These are phyloP conservation scores for Otocyon megalotis DNA, from an alignment of 2,113 vertebrate species.

Conservation along the genomic window DNA sequence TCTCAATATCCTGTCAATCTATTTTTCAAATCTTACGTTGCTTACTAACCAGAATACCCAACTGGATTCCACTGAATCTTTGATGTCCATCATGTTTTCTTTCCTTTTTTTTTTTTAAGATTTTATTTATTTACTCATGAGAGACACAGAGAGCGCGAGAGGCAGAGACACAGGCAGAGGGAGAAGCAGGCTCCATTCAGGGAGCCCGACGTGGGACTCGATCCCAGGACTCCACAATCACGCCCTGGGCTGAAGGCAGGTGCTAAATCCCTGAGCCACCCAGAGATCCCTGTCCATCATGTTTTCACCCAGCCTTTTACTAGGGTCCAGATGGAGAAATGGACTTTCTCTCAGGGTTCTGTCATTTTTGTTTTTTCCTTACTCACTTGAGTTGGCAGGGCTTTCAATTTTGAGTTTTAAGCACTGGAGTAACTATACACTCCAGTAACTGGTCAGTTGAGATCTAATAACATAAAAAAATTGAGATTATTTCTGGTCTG, in stretches of 20 bases:
- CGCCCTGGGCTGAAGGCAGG: too few relatives aligned
- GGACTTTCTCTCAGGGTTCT: too few relatives aligned
- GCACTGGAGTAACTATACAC: not conserved
- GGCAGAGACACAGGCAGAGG: too few relatives aligned
- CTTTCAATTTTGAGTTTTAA: not conserved
- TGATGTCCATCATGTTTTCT: not conserved
- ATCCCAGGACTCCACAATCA: too few relatives aligned
- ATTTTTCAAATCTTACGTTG: not conserved
- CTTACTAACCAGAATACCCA: not conserved
- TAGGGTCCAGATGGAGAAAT: not conserved
- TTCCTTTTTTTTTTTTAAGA: too few relatives aligned
- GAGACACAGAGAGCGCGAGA: too few relatives aligned
- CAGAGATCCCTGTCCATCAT: too few relatives aligned
- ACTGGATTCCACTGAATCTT: not conserved
- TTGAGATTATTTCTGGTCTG: not conserved
- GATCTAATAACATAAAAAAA: not conserved
- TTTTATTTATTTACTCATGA: too few relatives aligned
- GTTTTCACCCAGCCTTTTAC: not conserved
- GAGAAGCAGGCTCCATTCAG: too few relatives aligned
- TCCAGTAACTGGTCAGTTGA: not conserved
- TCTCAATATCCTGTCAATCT: not conserved
- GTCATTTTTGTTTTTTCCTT: not conserved
- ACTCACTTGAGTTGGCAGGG: not conserved
- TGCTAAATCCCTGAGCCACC: too few relatives aligned
- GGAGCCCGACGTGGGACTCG: too few relatives aligned